These are phyloP conservation scores for Habrosyne pyritoides DNA, from an alignment of 2,888 invertebrate genomes.

Conservation along the genomic window DNA sequence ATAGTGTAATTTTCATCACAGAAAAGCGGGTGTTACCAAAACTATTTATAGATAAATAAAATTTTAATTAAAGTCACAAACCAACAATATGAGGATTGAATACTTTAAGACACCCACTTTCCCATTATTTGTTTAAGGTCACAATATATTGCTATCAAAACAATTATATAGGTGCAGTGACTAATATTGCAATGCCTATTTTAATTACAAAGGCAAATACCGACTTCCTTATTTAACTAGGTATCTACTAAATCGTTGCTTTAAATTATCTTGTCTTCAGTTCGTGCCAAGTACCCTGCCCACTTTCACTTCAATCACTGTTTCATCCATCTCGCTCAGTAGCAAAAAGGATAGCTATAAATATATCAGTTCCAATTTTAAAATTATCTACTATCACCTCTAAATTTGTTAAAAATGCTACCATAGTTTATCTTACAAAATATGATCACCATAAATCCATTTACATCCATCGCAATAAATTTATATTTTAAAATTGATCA, in stretches of 20 bases:
- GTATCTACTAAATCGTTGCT: not conserved
- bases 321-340: not conserved
- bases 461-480: constrained; percentile 41
- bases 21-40: too few species aligned
- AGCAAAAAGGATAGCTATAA: not conserved
- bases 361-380: not conserved
- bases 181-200: not conserved
- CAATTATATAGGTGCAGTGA: too few species aligned
- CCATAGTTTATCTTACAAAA: constrained; percentile 4
- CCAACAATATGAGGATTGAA: too few species aligned
- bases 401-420: not conserved
- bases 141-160: too few species aligned
- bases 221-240: not conserved
- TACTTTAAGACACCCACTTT: too few species aligned
- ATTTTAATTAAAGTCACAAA: too few species aligned
- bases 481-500: constrained; percentile 66
- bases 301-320: not conserved
- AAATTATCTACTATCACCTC: not conserved
- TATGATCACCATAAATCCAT: constrained; percentile 22
- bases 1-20: too few species aligned
- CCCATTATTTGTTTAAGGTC: too few species aligned
- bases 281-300: not conserved
- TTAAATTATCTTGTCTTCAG: not conserved
- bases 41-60: too few species aligned
- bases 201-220: not conserved